These are phyloP conservation scores for Botrylloides violaceus DNA, from an alignment of 23 tunicate genomes.

Conservation along the genomic window DNA sequence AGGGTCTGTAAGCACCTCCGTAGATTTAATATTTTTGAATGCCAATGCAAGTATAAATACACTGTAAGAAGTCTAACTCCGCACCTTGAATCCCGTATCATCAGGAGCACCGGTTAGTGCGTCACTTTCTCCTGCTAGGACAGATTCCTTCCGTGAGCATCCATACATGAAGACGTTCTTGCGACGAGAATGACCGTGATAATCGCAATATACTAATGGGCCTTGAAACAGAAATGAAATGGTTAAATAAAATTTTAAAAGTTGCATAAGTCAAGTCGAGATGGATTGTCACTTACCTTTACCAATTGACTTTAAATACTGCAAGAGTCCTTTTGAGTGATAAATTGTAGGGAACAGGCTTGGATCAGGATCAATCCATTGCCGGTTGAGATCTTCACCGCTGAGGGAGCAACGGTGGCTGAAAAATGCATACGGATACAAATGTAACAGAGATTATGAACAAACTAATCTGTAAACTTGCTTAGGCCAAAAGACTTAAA, in stretches of 20 bases:
- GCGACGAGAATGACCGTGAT: conserved; percentile 95
- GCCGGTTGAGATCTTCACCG: conserved; percentile 94
- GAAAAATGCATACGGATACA: not conserved
- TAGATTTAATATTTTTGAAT: too few relatives aligned
- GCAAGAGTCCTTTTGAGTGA: conserved; percentile 90
- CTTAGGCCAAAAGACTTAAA: too few relatives aligned
- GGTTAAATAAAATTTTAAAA: too few relatives aligned
- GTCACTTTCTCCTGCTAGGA: conserved; percentile 52
- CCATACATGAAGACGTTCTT: conserved; percentile 95
- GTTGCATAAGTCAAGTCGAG: too few relatives aligned
- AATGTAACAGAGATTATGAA: too few relatives aligned
- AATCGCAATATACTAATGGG: conserved; percentile 88
- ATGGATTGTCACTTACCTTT: conserved; percentile 52
- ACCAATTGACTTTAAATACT: conserved; percentile 66
- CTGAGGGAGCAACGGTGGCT: conserved; percentile 93
- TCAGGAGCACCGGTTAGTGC: conserved; percentile 53
- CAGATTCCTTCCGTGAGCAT: conserved; percentile 61
- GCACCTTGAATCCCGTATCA: conserved; percentile 64
- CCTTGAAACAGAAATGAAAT: too few relatives aligned
- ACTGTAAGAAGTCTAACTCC: too few relatives aligned
- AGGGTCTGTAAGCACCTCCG: conserved; percentile 44
- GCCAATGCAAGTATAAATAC: too few relatives aligned
- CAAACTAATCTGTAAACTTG: too few relatives aligned
- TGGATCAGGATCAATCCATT: conserved; percentile 75
- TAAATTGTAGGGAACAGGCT: conserved; percentile 71